phyloP scores from a whole-genome alignment of 2,888 invertebrate genomes.

The Heterodera filipjevi region DNA sequence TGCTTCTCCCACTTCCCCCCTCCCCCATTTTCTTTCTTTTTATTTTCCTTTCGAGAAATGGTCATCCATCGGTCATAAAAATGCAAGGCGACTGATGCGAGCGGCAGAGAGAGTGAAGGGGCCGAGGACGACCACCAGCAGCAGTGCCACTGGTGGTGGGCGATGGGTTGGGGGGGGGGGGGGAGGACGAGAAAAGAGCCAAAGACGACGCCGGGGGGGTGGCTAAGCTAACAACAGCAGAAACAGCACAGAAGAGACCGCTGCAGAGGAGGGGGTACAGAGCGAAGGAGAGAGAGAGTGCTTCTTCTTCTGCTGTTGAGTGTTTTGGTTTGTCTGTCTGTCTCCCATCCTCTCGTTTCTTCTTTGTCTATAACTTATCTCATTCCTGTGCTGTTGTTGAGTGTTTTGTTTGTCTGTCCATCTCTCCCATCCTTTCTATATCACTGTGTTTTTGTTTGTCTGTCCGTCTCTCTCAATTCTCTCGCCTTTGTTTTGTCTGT shows the following conservation, averaged over 20 bases:
- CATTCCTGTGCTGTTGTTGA: too few species aligned
- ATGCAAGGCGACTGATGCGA: not conserved
- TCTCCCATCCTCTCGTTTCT: too few species aligned
- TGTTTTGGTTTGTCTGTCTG: not conserved
- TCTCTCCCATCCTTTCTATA: too few species aligned
- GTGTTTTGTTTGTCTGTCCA: too few species aligned
- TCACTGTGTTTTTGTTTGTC: not conserved
- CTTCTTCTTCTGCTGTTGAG: not conserved
- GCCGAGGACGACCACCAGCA: not conserved
- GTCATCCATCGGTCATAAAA: constrained; percentile 3
- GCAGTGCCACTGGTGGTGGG: too few species aligned
- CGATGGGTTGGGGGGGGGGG: not conserved
- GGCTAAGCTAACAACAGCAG: not conserved
- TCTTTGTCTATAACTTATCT: too few species aligned
- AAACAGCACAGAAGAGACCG: not conserved
- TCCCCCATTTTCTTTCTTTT: not conserved
- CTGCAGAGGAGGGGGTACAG: not conserved
- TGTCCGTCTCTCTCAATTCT: not conserved
- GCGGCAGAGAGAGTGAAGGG: not conserved
- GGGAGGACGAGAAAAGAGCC: not conserved
- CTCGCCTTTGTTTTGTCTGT: not conserved
- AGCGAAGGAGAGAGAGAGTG: not conserved
- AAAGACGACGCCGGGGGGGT: not conserved
- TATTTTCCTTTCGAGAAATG: not conserved
- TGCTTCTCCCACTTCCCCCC: not conserved